A percentile compares a stretch with the other conserved stretches of the same genome.
phyloP scores from a whole-genome alignment of 2,113 vertebrate genomes.

The Notarius lentiginosus region DNA sequence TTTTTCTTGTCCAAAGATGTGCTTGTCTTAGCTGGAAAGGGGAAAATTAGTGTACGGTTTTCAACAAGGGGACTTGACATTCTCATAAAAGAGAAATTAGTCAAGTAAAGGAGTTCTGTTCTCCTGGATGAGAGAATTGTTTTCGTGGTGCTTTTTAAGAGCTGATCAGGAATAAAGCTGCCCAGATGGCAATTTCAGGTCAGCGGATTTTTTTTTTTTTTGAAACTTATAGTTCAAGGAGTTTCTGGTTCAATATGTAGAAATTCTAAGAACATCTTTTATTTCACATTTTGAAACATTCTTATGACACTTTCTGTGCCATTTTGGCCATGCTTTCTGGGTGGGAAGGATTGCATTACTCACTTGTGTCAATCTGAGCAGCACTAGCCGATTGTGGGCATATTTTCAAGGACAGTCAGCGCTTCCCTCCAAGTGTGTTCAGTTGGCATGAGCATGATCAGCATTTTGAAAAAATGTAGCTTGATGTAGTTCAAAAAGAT shows the following conservation, averaged over 20 bases:
- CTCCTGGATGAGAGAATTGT: too few species aligned
- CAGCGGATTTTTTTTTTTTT: background rate
- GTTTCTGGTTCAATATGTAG: background rate
- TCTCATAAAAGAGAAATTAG: background rate
- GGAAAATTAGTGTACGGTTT: background rate
- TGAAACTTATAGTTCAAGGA: background rate
- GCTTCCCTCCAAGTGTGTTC: background rate
- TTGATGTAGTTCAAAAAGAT: too few species aligned
- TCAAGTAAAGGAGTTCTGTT: background rate
- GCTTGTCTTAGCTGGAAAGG: background rate
- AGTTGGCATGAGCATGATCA: background rate
- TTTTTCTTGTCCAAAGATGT: constrained; percentile 62
- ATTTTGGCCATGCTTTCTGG: background rate
- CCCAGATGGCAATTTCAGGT: background rate
- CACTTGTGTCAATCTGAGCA: background rate
- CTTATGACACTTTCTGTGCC: background rate
- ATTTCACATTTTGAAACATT: background rate
- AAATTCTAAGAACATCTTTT: background rate
- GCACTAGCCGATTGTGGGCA: background rate
- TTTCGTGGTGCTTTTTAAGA: background rate
- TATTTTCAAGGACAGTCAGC: background rate
- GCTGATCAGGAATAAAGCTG: background rate
- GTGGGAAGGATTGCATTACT: background rate
- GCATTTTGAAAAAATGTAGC: background rate
- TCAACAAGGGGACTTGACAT: background rate